Evolutionary conservation across 2,888 invertebrate genomes (phyloP), one percentile per base, ranked within the genome.

Genomic region (Brachyptera putata): DNA sequence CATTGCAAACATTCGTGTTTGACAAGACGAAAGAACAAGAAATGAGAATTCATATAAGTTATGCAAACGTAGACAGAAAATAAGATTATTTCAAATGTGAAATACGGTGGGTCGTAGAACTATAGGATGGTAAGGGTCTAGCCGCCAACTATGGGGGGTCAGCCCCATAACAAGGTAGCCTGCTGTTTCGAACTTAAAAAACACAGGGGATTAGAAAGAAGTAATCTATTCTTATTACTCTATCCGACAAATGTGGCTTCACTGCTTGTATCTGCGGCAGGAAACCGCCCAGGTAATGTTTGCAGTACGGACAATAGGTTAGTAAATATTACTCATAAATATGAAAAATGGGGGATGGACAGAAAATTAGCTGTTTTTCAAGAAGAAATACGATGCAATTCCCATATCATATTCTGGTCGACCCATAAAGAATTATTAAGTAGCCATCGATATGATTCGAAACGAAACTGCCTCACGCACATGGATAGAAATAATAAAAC

Each of bases 101-200:
- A 43, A 11, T 43, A 11, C 21, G 16, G 14, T 21, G 5, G n/a
- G 5, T 43, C 43, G 2, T 3, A 11, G 46, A 46, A 21, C 24
- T 41, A 21, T 41, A 9, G 18, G 4, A 24, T 46, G 24, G 7
- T 30, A 3, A 4, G 48, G 41, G 36, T 13, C 56, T n/a, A n/a
- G 26, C 55, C 55, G 43, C 25, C 7, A 11, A 3, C 60, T n/a
- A 39, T 49, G 39, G 60, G 57, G 57, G 24, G 49, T 22, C 57
- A 5, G 56, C 21, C 60, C 49, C 18, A 56, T 60, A 60, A 60
- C 57, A 60, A 57, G 60, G n/a, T 7, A 9, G 39, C 60, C 57
- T 25, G 60, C 56, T 18, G 60, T 4, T 16, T 14, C 22, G 18
- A 56, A 14, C 55, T 30, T 16, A 21, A 24, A 41, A 4, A 43